These are phyloP conservation scores for Blomia tropicalis DNA, from an alignment of 2,888 invertebrate species.

Conservation along the genomic window DNA sequence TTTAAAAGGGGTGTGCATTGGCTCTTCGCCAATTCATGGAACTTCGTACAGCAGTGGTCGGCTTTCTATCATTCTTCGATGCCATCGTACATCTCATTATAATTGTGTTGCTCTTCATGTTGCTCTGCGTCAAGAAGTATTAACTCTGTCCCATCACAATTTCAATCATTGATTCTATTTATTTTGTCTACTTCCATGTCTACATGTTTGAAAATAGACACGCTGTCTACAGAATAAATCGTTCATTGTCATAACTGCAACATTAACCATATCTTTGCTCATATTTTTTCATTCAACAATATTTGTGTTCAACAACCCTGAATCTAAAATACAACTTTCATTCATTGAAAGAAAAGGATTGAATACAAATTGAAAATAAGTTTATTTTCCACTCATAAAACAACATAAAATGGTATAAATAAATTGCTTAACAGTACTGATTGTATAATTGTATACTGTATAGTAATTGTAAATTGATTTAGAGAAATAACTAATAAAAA, in stretches of 20 bases:
- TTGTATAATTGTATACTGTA: background rate
- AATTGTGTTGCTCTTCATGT: constrained; percentile 14
- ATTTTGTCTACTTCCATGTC: background rate
- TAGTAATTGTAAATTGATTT: no score
- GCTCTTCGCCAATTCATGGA: constrained; percentile 24
- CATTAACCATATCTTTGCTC: no score
- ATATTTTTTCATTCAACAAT: no score
- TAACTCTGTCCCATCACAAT: background rate
- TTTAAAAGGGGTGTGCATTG: constrained; percentile 25
- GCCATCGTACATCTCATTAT: constrained; percentile 21
- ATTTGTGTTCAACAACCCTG: background rate
- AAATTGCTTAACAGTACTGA: background rate
- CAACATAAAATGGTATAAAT: background rate
- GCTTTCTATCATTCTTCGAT: constrained; percentile 19
- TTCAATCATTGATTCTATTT: background rate
- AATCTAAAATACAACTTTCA: background rate
- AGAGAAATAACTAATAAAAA: background rate
- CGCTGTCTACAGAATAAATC: constrained; percentile 13
- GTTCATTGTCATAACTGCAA: background rate
- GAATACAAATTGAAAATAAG: background rate
- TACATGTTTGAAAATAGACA: no score
- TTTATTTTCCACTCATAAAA: background rate
- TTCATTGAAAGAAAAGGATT: background rate
- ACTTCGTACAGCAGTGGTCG: constrained; percentile 23
- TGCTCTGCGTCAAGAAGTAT: constrained; percentile 19